Conservation (phyloP, 1,140 invertebrate species). For the Sycophaga agraensis region DNA sequence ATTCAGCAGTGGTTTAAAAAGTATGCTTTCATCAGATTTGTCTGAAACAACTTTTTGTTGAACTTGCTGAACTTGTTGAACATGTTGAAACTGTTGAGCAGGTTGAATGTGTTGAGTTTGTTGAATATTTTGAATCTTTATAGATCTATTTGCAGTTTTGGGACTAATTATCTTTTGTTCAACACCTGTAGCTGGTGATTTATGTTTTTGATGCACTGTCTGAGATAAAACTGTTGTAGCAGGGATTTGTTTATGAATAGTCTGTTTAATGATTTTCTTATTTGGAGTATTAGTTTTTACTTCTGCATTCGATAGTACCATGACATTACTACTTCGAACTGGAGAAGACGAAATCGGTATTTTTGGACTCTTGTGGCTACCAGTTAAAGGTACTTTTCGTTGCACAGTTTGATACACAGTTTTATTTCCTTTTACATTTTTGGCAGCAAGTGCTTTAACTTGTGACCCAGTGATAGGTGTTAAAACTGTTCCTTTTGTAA, state of each 20-base stretch:
- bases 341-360: slow-evolving; percentile 31
- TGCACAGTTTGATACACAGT: slow-evolving; percentile 44
- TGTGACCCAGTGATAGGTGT: slow-evolving; percentile 55
- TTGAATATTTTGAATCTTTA: no score
- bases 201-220: slow-evolving; percentile 34
- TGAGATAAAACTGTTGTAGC: slow-evolving; percentile 28
- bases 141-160: slow-evolving; percentile 32
- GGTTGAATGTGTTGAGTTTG: no score
- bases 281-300: slow-evolving; percentile 26
- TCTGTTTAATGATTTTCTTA: slow-evolving; percentile 40
- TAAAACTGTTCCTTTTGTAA: slow-evolving; percentile 53
- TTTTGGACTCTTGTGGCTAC: slow-evolving; percentile 37
- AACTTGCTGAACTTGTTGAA: no score
- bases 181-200: slow-evolving; percentile 21
- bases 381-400: slow-evolving; percentile 39
- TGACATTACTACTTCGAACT: slow-evolving; percentile 28
- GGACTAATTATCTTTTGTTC: slow-evolving; percentile 38
- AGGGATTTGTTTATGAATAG: slow-evolving; percentile 30
- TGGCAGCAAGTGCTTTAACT: slow-evolving; percentile 52
- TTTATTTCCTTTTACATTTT: slow-evolving; percentile 44
- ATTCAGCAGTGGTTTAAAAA: background rate
- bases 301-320: slow-evolving; percentile 40
- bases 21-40: slow-evolving; percentile 34
- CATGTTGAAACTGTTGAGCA: no score
- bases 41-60: slow-evolving; percentile 36